Conservation (phyloP, 2,797 vertebrate species). For the Decapterus maruadsi region DNA sequence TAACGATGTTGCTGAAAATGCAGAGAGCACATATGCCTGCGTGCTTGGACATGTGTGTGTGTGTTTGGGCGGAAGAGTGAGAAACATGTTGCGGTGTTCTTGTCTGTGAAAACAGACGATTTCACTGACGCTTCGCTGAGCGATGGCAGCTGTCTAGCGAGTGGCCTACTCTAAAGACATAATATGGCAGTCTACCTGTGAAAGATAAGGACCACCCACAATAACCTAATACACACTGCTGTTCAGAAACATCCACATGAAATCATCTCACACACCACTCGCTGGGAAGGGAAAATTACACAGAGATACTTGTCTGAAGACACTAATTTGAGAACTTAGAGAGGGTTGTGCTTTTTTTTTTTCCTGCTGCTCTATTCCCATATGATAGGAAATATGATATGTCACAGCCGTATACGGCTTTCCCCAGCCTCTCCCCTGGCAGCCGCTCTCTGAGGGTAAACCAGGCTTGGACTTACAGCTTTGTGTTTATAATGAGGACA, state of each 20-base stretch:
- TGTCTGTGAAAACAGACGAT: conserved; percentile 53
- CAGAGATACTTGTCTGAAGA: conserved; percentile 22
- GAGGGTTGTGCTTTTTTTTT: conserved; percentile 37
- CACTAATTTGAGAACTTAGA: conserved; percentile 57
- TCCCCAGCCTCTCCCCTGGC: conserved; percentile 50
- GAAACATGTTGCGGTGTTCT: conserved; percentile 14
- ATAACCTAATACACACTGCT: neutral
- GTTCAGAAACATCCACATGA: neutral
- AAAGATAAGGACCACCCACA: conserved; percentile 27
- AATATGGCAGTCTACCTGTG: conserved; percentile 20
- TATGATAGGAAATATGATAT: conserved; percentile 69
- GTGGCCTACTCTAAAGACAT: conserved; percentile 27
- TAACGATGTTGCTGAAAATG: conserved; percentile 57
- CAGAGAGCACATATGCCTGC: conserved; percentile 31
- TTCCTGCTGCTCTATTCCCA: conserved; percentile 38
- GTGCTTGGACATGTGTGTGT: conserved; percentile 36
- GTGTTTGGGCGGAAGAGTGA: conserved; percentile 14
- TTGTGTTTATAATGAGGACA: conserved; percentile 78
- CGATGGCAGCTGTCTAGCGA: conserved; percentile 39
- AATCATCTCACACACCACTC: conserved; percentile 27
- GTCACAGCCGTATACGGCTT: conserved; percentile 69
- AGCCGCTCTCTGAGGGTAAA: conserved; percentile 61
- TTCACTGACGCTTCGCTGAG: conserved; percentile 53
- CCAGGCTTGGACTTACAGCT: conserved; percentile 69
- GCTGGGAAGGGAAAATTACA: conserved; percentile 19